A percentile compares a stretch with the other conserved stretches of the same genome.
phyloP scores from a whole-genome alignment of 2,888 invertebrate genomes.

The Synanthedon tipuliformis region DNA sequence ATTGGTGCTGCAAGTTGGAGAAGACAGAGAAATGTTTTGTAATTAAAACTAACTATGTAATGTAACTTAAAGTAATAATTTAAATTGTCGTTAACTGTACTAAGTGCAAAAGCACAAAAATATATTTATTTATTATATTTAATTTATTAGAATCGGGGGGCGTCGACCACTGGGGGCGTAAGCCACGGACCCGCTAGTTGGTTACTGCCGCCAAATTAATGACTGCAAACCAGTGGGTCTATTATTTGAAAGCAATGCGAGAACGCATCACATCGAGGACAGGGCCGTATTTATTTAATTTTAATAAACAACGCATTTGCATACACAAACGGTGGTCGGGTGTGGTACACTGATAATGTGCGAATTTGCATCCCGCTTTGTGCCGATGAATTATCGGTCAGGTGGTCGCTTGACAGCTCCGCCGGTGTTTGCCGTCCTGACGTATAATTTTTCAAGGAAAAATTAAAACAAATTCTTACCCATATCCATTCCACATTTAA shows the following conservation, averaged over 20 bases:
- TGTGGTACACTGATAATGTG: constrained; percentile 51
- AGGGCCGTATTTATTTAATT: constrained; percentile 56
- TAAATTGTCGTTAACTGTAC: no score
- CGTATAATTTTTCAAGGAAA: neutral
- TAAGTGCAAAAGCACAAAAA: no score
- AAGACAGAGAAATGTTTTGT: constrained; percentile 19
- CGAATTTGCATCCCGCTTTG: constrained; percentile 42
- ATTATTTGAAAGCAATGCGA: no score
- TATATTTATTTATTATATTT: no score
- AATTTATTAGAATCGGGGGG: no score
- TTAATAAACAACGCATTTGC: constrained; percentile 59
- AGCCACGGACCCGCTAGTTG: no score
- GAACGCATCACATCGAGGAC: constrained; percentile 13
- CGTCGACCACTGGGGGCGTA: no score
- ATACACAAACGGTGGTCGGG: constrained; percentile 41
- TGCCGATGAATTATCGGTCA: constrained; percentile 48
- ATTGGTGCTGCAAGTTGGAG: constrained; percentile 6
- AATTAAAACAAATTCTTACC: neutral
- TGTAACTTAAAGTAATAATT: no score
- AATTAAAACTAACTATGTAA: no score
- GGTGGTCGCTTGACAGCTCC: constrained; percentile 23
- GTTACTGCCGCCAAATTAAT: neutral
- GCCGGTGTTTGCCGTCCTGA: constrained; percentile 7
- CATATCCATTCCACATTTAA: constrained; percentile 2
- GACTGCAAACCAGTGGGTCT: constrained; percentile 8